phyloP scores from a whole-genome alignment of 2,888 invertebrate species.

The Homarus gammarus region DNA sequence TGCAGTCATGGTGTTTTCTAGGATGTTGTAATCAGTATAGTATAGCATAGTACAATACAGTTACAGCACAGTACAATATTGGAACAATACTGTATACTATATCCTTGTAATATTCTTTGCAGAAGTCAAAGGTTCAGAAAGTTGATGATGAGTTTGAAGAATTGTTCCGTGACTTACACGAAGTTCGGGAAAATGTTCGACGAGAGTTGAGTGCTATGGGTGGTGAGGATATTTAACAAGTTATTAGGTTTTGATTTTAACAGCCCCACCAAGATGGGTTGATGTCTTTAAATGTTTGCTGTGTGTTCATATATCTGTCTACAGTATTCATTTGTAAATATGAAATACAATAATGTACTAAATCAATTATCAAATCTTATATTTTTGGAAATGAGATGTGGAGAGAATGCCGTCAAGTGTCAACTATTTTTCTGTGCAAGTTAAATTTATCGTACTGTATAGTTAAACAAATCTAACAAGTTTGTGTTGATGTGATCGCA shows the following conservation, averaged over 20 bases:
- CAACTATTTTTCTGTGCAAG: not conserved
- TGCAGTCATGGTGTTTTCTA: too few relatives aligned
- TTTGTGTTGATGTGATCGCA: conserved; percentile 73
- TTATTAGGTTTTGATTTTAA: not conserved
- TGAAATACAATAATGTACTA: too few relatives aligned
- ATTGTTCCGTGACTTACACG: conserved; percentile 49
- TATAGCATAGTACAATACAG: not conserved
- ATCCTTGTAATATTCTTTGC: not conserved
- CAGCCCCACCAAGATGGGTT: not conserved
- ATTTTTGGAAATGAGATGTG: too few relatives aligned
- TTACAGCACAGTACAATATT: too few relatives aligned
- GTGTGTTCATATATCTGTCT: too few relatives aligned
- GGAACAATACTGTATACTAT: too few relatives aligned
- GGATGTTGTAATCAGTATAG: not conserved
- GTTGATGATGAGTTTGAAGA: conserved; percentile 67
- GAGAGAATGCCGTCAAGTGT: too few relatives aligned
- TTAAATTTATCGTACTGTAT: not conserved
- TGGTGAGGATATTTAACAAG: conserved; percentile 19
- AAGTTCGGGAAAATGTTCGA: conserved; percentile 52
- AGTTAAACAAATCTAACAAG: not conserved
- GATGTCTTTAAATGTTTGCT: not conserved
- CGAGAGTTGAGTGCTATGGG: conserved; percentile 77
- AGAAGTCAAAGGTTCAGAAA: conserved; percentile 43
- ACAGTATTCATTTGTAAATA: too few relatives aligned
- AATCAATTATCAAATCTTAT: too few relatives aligned